These are phyloP conservation scores for Cheirogaleus major DNA, from an alignment of 2,797 vertebrate genomes.

Conservation along the genomic window DNA sequence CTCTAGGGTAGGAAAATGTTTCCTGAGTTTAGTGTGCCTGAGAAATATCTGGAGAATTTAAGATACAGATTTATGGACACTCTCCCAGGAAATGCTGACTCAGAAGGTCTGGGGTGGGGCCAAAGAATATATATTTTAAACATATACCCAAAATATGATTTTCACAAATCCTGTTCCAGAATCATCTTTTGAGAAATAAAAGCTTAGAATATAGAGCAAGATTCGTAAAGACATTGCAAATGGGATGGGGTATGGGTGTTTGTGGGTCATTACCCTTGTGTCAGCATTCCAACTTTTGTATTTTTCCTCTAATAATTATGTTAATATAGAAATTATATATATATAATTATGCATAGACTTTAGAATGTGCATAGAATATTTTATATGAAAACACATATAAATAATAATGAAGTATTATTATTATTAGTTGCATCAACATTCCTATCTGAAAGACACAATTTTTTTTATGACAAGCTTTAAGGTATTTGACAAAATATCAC, in stretches of 20 bases:
- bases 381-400: background rate
- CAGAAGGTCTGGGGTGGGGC: background rate
- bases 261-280: background rate
- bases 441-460: background rate
- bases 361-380: background rate
- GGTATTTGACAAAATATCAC: constrained; percentile 83
- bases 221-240: background rate
- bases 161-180: background rate
- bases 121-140: background rate
- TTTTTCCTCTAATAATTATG: background rate
- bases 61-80: background rate
- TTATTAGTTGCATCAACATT: background rate
- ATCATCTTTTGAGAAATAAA: constrained; percentile 11
- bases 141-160: background rate
- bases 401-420: background rate
- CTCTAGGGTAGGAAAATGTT: background rate
- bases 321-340: background rate
- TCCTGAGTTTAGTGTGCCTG: background rate
- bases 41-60: background rate
- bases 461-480: constrained; percentile 60
- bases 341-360: background rate
- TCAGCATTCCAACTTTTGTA: background rate
- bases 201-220: background rate
- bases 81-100: background rate
- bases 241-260: background rate